Evolutionary conservation across 2,113 vertebrate species (phyloP).

Genomic region (Platysteira castanea): DNA sequence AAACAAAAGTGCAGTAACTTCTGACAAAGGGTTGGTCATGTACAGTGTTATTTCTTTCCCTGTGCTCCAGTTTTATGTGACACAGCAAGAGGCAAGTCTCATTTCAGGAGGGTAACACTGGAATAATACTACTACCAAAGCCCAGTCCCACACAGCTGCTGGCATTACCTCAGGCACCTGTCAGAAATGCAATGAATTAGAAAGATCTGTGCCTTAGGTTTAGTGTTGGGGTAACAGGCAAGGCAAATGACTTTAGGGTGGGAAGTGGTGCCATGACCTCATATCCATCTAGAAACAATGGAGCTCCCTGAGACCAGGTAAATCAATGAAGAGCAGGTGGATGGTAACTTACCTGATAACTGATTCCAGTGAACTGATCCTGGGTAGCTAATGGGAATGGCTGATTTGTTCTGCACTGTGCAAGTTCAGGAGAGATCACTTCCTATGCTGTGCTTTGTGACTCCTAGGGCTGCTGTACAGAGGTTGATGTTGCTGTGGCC

Average conservation of each 20-base stretch:
- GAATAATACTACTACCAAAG: background rate
- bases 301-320: background rate
- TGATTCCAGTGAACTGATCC: background rate
- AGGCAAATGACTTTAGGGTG: background rate
- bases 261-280: background rate
- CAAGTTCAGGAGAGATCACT: background rate
- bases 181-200: background rate
- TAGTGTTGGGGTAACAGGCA: background rate
- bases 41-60: background rate
- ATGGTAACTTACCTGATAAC: background rate
- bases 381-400: background rate
- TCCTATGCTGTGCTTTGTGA: background rate
- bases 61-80: background rate
- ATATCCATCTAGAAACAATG: background rate
- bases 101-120: background rate
- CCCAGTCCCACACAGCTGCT: background rate
- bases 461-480: background rate
- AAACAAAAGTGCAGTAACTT: background rate
- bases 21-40: background rate
- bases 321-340: background rate
- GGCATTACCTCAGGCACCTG: background rate
- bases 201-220: background rate
- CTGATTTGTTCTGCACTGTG: background rate
- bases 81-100: background rate
- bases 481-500: background rate